A percentile compares a stretch with the other conserved stretches of the same genome.
These are phyloP conservation scores for Adineta ricciae DNA, from an alignment of 2,888 invertebrate species.

Conservation along the genomic window DNA sequence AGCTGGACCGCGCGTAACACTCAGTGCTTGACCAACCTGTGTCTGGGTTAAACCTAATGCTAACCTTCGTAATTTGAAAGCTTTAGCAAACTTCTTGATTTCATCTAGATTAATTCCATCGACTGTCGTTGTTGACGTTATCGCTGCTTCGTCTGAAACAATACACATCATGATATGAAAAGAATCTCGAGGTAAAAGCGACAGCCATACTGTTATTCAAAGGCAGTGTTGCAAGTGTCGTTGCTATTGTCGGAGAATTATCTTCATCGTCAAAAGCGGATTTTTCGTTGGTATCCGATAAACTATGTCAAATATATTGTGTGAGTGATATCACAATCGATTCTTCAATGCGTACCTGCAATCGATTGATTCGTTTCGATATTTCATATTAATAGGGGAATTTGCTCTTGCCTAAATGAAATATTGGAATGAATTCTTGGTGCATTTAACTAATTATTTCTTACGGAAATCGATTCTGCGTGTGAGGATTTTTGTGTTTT, in stretches of 20 bases:
- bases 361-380: not conserved
- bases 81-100: constrained; percentile 94
- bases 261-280: not conserved
- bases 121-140: constrained; percentile 61
- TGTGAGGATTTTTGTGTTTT: not conserved
- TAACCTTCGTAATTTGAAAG: constrained; percentile 81
- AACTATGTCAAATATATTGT: not conserved
- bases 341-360: not conserved
- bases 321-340: not conserved
- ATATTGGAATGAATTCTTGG: not conserved
- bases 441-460: not conserved
- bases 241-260: not conserved
- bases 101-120: constrained; percentile 93
- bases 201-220: not conserved
- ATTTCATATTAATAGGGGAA: not conserved
- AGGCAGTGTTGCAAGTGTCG: constrained; percentile 12
- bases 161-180: not conserved
- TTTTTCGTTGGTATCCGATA: not conserved
- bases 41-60: constrained; percentile 89
- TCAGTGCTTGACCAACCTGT: constrained; percentile 73
- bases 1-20: constrained; percentile 89
- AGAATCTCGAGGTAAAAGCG: not conserved
- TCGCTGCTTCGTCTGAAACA: not conserved
- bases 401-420: not conserved
- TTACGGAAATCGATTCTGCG: not conserved